phyloP scores from a whole-genome alignment of 2,113 vertebrate genomes.

The Oryzias celebensis region DNA sequence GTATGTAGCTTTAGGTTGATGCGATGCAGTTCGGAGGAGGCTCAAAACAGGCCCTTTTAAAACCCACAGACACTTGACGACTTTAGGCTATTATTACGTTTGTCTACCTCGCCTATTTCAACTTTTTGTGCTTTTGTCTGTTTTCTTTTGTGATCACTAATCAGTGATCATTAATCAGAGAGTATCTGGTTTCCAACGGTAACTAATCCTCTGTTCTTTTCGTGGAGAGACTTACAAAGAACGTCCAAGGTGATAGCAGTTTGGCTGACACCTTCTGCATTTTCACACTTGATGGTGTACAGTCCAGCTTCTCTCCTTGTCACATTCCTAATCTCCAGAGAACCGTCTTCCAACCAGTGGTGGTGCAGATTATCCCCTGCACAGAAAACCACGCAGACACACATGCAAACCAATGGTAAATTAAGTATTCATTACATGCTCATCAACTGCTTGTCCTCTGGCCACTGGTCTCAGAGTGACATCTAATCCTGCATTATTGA shows the following conservation, averaged over 20 bases:
- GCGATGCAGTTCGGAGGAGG: too few species aligned
- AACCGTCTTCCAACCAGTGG: constrained; percentile 48
- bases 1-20: too few species aligned
- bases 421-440: constrained; percentile 69
- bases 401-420: constrained; percentile 48
- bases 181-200: too few species aligned
- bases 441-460: constrained; percentile 67
- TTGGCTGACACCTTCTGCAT: constrained; percentile 66
- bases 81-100: too few species aligned
- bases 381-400: constrained; percentile 23
- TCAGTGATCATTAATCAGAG: too few species aligned
- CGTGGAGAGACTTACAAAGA: constrained; percentile 67
- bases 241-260: constrained; percentile 70
- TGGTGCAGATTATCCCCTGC: constrained; percentile 59
- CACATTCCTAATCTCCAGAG: constrained; percentile 76
- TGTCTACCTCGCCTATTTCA: too few species aligned
- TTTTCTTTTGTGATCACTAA: too few species aligned
- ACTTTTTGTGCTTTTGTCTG: too few species aligned
- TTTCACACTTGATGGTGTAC: constrained; percentile 72
- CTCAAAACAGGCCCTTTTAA: too few species aligned
- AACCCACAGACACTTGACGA: too few species aligned
- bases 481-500: constrained; percentile 76
- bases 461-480: constrained; percentile 68
- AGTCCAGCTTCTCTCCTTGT: constrained; percentile 70
- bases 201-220: background rate